These are phyloP conservation scores for Hydrophis major DNA, from an alignment of 2,797 vertebrate genomes.

Conservation along the genomic window DNA sequence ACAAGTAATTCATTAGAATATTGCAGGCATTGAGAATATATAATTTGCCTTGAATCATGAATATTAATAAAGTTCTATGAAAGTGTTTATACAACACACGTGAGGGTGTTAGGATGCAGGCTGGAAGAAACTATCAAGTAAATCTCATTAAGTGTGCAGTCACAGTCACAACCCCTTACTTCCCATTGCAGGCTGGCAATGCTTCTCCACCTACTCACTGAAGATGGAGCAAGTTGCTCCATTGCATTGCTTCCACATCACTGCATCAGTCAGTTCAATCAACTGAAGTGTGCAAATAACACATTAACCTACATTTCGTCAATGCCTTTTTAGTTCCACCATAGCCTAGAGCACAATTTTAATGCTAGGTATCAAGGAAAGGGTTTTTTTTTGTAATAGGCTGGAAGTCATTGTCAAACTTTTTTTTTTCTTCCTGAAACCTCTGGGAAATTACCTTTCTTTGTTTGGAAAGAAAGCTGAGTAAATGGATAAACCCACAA, in stretches of 20 bases:
- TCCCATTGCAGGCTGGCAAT: conserved; percentile 6
- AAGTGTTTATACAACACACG: too few relatives aligned
- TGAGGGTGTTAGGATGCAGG: background rate
- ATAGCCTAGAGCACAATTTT: background rate
- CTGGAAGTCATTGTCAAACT: background rate
- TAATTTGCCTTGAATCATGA: background rate
- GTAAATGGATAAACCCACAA: background rate
- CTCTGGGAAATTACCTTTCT: background rate
- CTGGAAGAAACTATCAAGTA: background rate
- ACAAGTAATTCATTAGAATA: background rate
- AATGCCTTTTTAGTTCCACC: background rate
- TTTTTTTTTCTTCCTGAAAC: background rate
- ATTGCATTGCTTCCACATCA: background rate
- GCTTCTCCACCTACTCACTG: background rate
- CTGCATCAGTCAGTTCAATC: background rate
- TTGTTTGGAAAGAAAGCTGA: background rate
- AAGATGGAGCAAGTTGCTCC: conserved; percentile 14
- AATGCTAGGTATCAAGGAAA: background rate
- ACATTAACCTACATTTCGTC: conserved; percentile 12
- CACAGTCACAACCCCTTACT: background rate
- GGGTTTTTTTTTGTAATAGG: conserved; percentile 7
- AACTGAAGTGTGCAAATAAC: background rate
- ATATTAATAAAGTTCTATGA: background rate
- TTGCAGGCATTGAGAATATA: background rate
- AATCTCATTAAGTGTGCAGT: background rate